Base-by-base conservation (phyloP, 2,797 vertebrate species). In the Crax fasciolata region DNA sequence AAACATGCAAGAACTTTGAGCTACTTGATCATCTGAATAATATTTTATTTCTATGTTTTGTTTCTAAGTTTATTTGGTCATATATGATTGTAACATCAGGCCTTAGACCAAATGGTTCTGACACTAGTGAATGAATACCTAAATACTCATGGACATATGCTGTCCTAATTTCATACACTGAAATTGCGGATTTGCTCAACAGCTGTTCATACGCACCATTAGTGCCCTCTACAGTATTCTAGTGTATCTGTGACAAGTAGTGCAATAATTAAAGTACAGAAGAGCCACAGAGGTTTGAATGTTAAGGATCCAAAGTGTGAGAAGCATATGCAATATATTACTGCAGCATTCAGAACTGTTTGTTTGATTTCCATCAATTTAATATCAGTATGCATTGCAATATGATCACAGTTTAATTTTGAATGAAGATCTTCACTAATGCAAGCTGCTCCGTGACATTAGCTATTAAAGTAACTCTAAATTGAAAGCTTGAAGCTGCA, bases 221-320 rank as follows among this genome's bases (percentile, higher is more conserved):
- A 97, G 97, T 94, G 71, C 97, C 97, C 97, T 97, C 97, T 98
- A 84, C 97, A 97, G 98, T 90, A 51, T 54, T 89, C 46, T 32
- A 61, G 51, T 35, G 65, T 25, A 48, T 71, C 20, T 91, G 55
- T 58, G 62, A 55, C 25, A 23, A 2, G 11, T 25, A 39, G 13
- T 48, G 68, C 55, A 72, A 68, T 66, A 73, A 74, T 71, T 71
- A 30, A 88, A n/a, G 10, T 51, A 70, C 35, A 58, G 43, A 76
- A 66, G 51, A 79, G 6, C 6, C 13, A n/a, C 27, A 85, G 23
- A 61, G 4, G 10, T 72, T 20, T 70, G 41, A 78, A 70, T 7
- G 5, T 35, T 88, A 90, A 88, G 71, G 39, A 94, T 48, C 19
- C 21, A 23, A 62, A 63, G 27, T 13, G 19, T 67, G 51, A 82